Evolutionary conservation across 2,888 invertebrate species (phyloP), one percentile per base, ranked within the genome.

Genomic region (Ornithoptera alexandrae): DNA sequence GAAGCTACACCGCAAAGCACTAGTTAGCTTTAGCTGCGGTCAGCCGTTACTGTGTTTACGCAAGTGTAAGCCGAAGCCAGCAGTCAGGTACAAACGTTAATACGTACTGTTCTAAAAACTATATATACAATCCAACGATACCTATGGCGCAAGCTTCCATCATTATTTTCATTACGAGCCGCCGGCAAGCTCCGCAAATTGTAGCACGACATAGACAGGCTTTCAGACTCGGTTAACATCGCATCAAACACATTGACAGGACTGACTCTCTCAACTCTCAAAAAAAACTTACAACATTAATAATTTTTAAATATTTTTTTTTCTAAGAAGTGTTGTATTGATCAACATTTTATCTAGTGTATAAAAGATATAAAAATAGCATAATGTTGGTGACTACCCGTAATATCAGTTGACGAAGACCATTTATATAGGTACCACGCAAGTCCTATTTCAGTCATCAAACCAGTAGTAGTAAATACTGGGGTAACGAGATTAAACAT

Each of bases 151-250:
- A 88, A 88, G 82, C 79, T 86, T 86, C 88, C 85, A 89, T 91
- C 89, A 87, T 88, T 89, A 89, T 88, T 87, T 85, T 86, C 85
- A 88, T 88, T 89, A 86, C 84, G 81, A 82, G 78, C 81, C 83
- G 81, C 80, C 81, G 81, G 84, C 82, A 81, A 75, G 80, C 81
- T 66, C 46, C 30, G 57, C 57, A 62, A 82, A 82, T 84, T 82
- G 81, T 82, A 79, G 83, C 84, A 84, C 81, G 81, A 83, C 79
- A 74, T 78, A 73, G 77, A 77, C 72, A 79, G 77, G 65, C 50
- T 63, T 65, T 61, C 62, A 67, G 64, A 71, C 69, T 71, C 65
- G 36, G 60, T 59, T n/a, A 30, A 24, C 10, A 42, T 59, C 58
- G 10, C 15, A 42, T 65, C 24, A 58, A 65, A 18, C 50, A 18